Evolutionary conservation across 2,888 invertebrate genomes (phyloP).

Genomic region (Torymus tubicola): DNA sequence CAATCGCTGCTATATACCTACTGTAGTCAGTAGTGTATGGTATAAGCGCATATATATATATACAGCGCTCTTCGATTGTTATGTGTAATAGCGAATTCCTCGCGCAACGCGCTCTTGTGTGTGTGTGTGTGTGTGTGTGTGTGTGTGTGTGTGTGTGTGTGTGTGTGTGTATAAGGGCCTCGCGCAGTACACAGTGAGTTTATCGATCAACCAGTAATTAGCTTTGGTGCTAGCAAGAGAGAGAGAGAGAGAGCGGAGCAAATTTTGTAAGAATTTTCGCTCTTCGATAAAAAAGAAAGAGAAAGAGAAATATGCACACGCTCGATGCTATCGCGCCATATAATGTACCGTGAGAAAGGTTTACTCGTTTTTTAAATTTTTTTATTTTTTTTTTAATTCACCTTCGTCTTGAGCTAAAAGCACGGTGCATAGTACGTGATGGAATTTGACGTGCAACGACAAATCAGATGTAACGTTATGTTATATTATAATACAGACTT

Average conservation of each 20-base stretch:
- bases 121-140: too few relatives aligned
- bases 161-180: slow-evolving; percentile 23
- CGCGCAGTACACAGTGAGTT: slow-evolving; percentile 2
- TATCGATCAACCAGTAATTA: slow-evolving; percentile 55
- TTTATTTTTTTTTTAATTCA: too few relatives aligned
- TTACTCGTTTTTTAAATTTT: too few relatives aligned
- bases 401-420: too few relatives aligned
- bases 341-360: background rate
- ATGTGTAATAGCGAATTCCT: slow-evolving; percentile 33
- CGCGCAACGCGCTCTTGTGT: too few relatives aligned
- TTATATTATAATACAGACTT: too few relatives aligned
- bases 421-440: too few relatives aligned
- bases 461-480: too few relatives aligned
- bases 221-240: slow-evolving; percentile 53
- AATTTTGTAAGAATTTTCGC: slow-evolving; percentile 25
- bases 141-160: too few relatives aligned
- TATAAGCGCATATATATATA: background rate
- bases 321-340: slow-evolving; percentile 24
- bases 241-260: too few relatives aligned
- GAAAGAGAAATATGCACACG: background rate
- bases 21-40: background rate
- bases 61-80: slow-evolving; percentile 17
- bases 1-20: background rate
- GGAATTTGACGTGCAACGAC: too few relatives aligned
- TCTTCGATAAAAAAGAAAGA: slow-evolving; percentile 34